Percentiles rank a stretch among this genome's conserved stretches.
Evolutionary conservation across 2,797 vertebrate genomes (phyloP).

Genomic region (Cheirogaleus major): DNA sequence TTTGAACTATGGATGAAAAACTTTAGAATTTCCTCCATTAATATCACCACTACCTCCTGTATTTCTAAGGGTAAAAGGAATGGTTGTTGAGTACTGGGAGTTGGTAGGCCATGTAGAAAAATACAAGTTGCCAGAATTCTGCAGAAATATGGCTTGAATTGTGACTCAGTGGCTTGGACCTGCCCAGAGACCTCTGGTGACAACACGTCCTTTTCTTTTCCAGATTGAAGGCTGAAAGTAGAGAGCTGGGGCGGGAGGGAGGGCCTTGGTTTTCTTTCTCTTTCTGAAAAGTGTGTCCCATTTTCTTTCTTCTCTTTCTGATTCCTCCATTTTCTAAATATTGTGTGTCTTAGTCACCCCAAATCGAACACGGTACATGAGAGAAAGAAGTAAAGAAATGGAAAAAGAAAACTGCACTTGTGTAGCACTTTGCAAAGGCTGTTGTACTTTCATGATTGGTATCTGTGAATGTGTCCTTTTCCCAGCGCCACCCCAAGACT

Average conservation of each 20-base stretch:
- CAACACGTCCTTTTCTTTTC: neutral
- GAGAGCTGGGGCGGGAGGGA: neutral
- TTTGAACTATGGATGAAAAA: conserved; percentile 20
- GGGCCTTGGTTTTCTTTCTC: neutral
- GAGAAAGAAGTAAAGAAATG: neutral
- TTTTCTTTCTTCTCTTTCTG: conserved; percentile 37
- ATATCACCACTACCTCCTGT: neutral
- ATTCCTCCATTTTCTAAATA: neutral
- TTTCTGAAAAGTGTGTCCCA: neutral
- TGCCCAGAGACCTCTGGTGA: neutral
- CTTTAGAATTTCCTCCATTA: neutral
- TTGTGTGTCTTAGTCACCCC: neutral
- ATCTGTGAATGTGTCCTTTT: neutral
- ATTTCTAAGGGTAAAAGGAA: neutral
- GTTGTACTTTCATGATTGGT: neutral
- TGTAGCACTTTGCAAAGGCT: neutral
- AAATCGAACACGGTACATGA: neutral
- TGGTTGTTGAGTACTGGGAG: neutral
- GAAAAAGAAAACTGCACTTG: neutral
- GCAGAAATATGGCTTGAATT: neutral
- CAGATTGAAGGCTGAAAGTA: neutral
- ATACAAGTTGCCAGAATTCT: neutral
- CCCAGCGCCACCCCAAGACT: neutral
- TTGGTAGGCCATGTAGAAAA: neutral
- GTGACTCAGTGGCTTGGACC: neutral